Evolutionary conservation across 2,888 invertebrate genomes (phyloP), one percentile per base, ranked within the genome.

Genomic region (Dorcus hopei): DNA sequence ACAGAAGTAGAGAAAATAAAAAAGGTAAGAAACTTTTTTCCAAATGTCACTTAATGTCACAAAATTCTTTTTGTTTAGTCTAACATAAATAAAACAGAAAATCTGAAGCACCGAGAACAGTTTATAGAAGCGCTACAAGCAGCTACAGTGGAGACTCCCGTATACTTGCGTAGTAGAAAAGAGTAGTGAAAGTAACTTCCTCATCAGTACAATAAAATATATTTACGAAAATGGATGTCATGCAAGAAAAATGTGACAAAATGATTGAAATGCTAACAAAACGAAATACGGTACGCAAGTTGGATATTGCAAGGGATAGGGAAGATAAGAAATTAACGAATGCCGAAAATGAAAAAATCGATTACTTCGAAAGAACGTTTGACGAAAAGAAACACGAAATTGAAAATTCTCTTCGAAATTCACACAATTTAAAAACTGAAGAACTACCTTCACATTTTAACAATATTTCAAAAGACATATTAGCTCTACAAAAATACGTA

Each of bases 401-500:
- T 58, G 87, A 87, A 74, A 82, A 84, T 49, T 77, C 84, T 59
- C 75, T 91, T 9, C 76, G 78, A 23, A 65, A 72, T 49, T 76
- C 79, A 1, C 66, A 70, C 11, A 79, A 80, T 54, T 71, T 85
- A 60, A 80, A 87, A 69, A 74, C 77, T 56, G 74, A 81, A 55
- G 71, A 83, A 43, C 76, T 87, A 50, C 81, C 83, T 2, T 79
- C 80, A 51, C 83, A 86, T 67, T 90, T 91, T 69, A 86, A 87
- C 61, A 83, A 81, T 49, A 85, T 89, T n/a, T 87, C 86, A 57
- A 82, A 86, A 67, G 87, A 91, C 71, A 84, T 93, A 23, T 85
- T 88, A 68, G 85, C 87, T 61, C 76, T 93, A 59, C 91, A 92
- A 72, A 89, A 89, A 72, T 88, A 89, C 78, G 83, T 93, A 23